Evolutionary conservation across 2,797 vertebrate species (phyloP).

Genomic region (Sebastes flavidus): DNA sequence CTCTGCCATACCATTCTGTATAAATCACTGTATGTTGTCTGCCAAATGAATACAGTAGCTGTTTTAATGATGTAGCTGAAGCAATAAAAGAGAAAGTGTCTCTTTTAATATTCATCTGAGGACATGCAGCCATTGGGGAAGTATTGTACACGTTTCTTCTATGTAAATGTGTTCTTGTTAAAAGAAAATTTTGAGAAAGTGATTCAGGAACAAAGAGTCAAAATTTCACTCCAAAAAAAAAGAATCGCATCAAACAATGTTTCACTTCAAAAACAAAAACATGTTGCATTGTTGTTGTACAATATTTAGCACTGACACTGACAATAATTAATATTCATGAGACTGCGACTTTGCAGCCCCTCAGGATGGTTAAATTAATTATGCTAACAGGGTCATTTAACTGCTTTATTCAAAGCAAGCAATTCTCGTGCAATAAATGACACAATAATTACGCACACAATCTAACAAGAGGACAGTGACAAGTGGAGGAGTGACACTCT

Average conservation of each 20-base stretch:
- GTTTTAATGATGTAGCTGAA: constrained; percentile 47
- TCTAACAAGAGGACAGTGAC: constrained; percentile 75
- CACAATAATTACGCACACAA: constrained; percentile 79
- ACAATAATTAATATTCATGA: constrained; percentile 79
- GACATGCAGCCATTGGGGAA: neutral
- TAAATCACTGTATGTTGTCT: constrained; percentile 50
- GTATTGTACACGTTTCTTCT: neutral
- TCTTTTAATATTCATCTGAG: constrained; percentile 36
- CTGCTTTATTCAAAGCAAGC: constrained; percentile 79
- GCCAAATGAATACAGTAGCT: constrained; percentile 39
- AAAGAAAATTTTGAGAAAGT: neutral
- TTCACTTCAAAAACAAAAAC: constrained; percentile 67
- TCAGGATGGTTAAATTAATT: constrained; percentile 80
- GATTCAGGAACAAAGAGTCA: constrained; percentile 27
- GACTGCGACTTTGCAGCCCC: constrained; percentile 67
- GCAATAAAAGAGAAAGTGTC: constrained; percentile 19
- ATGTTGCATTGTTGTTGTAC: constrained; percentile 73
- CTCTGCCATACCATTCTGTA: constrained; percentile 33
- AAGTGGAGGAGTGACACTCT: constrained; percentile 69
- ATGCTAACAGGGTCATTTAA: constrained; percentile 82
- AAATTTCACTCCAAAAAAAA: constrained; percentile 4
- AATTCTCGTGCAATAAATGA: constrained; percentile 74
- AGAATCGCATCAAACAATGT: constrained; percentile 53
- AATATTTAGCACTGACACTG: constrained; percentile 65
- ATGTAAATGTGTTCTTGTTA: neutral